phyloP scores from a whole-genome alignment of 2,888 invertebrate genomes.

The Ectemnius cavifrons region DNA sequence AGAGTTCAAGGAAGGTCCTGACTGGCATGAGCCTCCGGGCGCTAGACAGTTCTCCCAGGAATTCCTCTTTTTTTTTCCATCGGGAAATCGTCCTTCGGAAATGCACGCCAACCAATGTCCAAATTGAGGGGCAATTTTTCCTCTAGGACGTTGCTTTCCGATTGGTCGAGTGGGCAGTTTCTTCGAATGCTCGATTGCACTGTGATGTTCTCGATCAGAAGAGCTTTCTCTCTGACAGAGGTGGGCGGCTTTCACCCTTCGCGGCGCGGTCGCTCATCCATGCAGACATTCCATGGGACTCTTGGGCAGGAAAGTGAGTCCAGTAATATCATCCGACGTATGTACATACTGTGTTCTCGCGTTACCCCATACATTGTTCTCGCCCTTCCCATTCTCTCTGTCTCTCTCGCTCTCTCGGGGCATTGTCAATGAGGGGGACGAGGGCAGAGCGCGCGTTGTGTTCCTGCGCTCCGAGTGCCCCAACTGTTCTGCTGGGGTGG shows the following conservation, averaged over 20 bases:
- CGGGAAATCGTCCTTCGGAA: conserved; percentile 16
- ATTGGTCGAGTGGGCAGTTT: not conserved
- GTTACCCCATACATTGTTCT: conserved; percentile 75
- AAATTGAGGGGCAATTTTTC: not conserved
- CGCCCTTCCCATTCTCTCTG: conserved; percentile 62
- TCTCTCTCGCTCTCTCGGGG: conserved; percentile 43
- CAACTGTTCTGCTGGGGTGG: conserved; percentile 34
- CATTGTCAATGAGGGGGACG: conserved; percentile 67
- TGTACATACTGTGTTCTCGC: conserved; percentile 66
- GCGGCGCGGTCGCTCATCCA: conserved; percentile 5
- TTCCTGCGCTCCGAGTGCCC: no score
- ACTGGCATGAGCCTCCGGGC: conserved; percentile 35
- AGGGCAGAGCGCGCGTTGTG: not conserved
- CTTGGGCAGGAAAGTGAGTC: conserved; percentile 63
- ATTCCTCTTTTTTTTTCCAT: conserved; percentile 32
- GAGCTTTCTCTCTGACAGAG: not conserved
- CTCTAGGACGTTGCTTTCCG: not conserved
- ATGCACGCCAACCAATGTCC: not conserved
- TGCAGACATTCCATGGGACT: conserved; percentile 47
- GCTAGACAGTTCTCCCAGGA: conserved; percentile 42
- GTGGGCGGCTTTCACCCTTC: conserved; percentile 1
- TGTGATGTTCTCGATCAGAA: no score
- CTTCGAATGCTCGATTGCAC: no score
- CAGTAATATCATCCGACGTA: conserved; percentile 74
- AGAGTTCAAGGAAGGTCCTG: conserved; percentile 13